Base-by-base conservation (phyloP, 2,888 invertebrate genomes). In the Hipparchia sbordonii region DNA sequence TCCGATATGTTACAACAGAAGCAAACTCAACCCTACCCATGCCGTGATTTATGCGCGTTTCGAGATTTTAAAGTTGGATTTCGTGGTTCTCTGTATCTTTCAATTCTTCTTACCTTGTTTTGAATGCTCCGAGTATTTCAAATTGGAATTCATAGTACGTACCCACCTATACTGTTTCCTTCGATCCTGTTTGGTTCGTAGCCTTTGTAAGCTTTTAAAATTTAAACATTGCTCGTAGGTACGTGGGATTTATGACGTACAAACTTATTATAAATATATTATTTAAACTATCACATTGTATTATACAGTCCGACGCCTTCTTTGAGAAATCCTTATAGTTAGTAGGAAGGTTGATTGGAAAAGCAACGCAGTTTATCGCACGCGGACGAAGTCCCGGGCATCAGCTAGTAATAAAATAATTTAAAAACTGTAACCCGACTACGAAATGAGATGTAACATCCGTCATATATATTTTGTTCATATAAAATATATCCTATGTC, bases 1-100 rank as follows among this genome's bases (percentile, higher is more conserved):
- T 71, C 48, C 60, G 57, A 54, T 54, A 51, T 9, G 33, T 59
- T 70, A 76, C 66, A 73, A 76, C 67, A 73, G 74, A 75, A 73
- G 72, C 67, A 72, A 70, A 76, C 74, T 69, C 72, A 48, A 23
- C 68, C 59, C 23, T 33, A 39, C 33, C 46, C 13, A 13, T 10
- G 48, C 13, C 10, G 48, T 54, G 69, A 62, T 70, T 63, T 63
- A 63, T 63, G 45, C 56, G 13, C 56, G 33, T 13, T 46, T 9
- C 62, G 63, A 46, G 70, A 70, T 70, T 70, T 63, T 63, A 62
- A 70, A 62, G 54, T 62, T 56, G 56, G 63, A 70, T 46, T 70
- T 61, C 59, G 33, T 68, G n/a, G 67, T 57, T 67, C 45, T 67
- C 45, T 63, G 12, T 66, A n/a, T 56, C 13, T 12, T 65, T 48